These are phyloP conservation scores for Melolontha melolontha DNA, from an alignment of 2,888 invertebrate species.

Conservation along the genomic window DNA sequence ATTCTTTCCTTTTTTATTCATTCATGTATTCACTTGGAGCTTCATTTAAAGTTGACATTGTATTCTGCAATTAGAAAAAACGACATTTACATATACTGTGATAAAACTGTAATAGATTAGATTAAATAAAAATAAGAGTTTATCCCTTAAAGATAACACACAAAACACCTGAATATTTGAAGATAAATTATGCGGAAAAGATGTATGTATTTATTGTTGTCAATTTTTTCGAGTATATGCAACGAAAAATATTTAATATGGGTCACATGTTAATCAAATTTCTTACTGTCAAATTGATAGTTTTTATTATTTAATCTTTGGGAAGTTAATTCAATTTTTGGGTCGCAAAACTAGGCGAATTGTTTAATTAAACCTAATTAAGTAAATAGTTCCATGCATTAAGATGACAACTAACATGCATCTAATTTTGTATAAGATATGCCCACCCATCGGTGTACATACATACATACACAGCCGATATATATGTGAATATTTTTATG, in stretches of 20 bases:
- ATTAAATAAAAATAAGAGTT: slow-evolving; percentile 26
- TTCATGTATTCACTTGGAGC: neutral
- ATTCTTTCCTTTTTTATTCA: neutral
- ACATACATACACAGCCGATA: slow-evolving; percentile 22
- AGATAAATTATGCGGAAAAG: slow-evolving; percentile 15
- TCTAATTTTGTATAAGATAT: slow-evolving; percentile 41
- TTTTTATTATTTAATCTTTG: slow-evolving; percentile 13
- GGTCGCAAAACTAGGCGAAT: slow-evolving; percentile 39
- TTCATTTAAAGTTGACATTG: slow-evolving; percentile 30
- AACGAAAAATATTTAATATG: slow-evolving; percentile 59
- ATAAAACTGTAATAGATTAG: slow-evolving; percentile 27
- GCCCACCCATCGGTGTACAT: slow-evolving; percentile 36
- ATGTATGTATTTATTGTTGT: slow-evolving; percentile 28
- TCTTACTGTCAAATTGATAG: slow-evolving; percentile 44
- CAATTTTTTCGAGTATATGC: slow-evolving; percentile 20
- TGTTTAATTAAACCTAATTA: slow-evolving; percentile 57
- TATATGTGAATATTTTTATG: slow-evolving; percentile 17
- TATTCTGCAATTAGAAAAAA: slow-evolving; percentile 32
- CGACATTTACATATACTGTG: slow-evolving; percentile 11
- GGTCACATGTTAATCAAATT: slow-evolving; percentile 68
- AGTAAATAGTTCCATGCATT: slow-evolving; percentile 58
- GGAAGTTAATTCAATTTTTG: slow-evolving; percentile 31
- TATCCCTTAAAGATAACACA: slow-evolving; percentile 19
- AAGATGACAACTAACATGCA: slow-evolving; percentile 50
- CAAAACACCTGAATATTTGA: slow-evolving; percentile 25